Evolutionary conservation across 2,797 vertebrate species (phyloP).

Genomic region (Sebastes trivittatus): DNA sequence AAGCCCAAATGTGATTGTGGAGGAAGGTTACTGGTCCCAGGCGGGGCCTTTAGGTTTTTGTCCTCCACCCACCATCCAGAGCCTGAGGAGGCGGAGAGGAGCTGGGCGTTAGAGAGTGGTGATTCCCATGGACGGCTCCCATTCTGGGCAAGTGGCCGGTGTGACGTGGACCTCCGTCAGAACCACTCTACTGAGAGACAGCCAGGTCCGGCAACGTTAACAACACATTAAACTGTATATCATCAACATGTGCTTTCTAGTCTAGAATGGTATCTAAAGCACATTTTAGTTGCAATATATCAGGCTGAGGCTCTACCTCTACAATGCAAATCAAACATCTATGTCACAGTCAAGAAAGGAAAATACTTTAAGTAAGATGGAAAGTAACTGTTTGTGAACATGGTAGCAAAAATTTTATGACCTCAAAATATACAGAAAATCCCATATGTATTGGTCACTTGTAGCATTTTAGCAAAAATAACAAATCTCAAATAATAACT

Average conservation of each 20-base stretch:
- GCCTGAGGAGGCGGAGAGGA: conserved; percentile 69
- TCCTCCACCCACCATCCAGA: conserved; percentile 85
- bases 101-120: conserved; percentile 83
- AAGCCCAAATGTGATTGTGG: conserved; percentile 34
- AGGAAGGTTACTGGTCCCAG: conserved; percentile 32
- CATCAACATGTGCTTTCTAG: neutral
- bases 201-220: conserved; percentile 68
- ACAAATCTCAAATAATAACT: neutral
- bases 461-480: neutral
- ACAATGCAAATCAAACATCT: neutral
- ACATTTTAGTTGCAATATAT: neutral
- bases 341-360: neutral
- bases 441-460: neutral
- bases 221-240: conserved; percentile 36
- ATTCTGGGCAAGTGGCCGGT: conserved; percentile 86
- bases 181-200: conserved; percentile 85
- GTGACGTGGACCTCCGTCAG: conserved; percentile 86
- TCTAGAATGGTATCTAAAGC: neutral
- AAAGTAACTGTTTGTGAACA: neutral
- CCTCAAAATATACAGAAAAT: neutral
- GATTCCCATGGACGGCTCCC: conserved; percentile 88
- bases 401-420: neutral
- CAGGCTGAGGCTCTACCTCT: neutral
- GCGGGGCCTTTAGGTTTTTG: neutral
- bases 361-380: neutral